These are phyloP conservation scores for Larimichthys polyactis DNA, from an alignment of 2,113 vertebrate species.

Conservation along the genomic window DNA sequence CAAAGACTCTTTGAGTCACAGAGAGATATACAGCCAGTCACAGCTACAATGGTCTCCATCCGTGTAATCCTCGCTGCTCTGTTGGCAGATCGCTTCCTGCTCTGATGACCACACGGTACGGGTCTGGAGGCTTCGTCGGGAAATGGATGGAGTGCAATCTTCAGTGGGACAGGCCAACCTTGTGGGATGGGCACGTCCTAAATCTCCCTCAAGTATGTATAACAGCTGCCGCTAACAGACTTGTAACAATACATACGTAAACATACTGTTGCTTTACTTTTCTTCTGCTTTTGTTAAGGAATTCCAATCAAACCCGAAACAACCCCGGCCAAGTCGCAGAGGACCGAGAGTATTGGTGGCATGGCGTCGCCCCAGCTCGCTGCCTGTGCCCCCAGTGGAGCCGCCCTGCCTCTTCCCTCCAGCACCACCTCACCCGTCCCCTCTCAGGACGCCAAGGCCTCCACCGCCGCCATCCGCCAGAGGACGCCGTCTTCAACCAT, in stretches of 20 bases:
- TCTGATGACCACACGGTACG: slow-evolving; percentile 96
- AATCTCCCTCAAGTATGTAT: slow-evolving; percentile 62
- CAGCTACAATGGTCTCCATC: neutral
- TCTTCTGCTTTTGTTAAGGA: slow-evolving; percentile 37
- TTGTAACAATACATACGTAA: neutral
- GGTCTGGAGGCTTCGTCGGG: slow-evolving; percentile 90
- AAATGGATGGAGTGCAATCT: slow-evolving; percentile 73
- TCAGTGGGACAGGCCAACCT: slow-evolving; percentile 75
- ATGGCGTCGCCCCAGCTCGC: slow-evolving; percentile 87
- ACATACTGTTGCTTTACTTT: neutral
- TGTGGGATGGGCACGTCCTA: slow-evolving; percentile 89
- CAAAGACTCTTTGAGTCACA: neutral
- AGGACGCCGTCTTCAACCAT: slow-evolving; percentile 83
- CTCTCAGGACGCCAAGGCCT: slow-evolving; percentile 30
- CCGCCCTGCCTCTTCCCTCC: slow-evolving; percentile 90
- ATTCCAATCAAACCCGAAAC: slow-evolving; percentile 58
- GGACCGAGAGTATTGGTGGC: slow-evolving; percentile 56
- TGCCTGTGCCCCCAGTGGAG: slow-evolving; percentile 87
- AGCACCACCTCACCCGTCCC: slow-evolving; percentile 81
- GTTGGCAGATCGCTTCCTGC: slow-evolving; percentile 92
- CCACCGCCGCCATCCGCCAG: slow-evolving; percentile 73
- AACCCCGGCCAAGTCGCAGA: slow-evolving; percentile 87
- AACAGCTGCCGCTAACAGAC: neutral
- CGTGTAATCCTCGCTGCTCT: slow-evolving; percentile 41
- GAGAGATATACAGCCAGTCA: neutral